Conservation (phyloP, 2,888 invertebrate genomes). For the Athetis lepigone region DNA sequence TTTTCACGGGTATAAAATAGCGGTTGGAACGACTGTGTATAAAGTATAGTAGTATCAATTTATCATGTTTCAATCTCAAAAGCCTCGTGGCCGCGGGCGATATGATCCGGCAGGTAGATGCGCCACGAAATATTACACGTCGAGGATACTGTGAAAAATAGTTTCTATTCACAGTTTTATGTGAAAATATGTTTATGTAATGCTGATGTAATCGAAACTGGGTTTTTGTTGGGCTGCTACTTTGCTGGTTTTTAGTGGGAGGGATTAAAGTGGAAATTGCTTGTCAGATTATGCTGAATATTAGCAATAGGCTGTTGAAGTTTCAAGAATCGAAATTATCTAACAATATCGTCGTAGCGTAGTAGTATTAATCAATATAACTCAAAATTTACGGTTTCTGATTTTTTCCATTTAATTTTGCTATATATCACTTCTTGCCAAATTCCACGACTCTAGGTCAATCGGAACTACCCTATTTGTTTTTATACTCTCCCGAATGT, state of each 20-base stretch:
- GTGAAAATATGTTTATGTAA: constrained; percentile 62
- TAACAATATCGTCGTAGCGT: too few relatives aligned
- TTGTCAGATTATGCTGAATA: background rate
- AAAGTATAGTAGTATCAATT: constrained; percentile 74
- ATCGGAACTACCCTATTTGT: too few relatives aligned
- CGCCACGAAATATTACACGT: constrained; percentile 68
- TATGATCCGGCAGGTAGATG: constrained; percentile 60
- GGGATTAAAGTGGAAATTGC: constrained; percentile 19
- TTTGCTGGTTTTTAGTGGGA: constrained; percentile 11
- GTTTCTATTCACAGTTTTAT: constrained; percentile 68
- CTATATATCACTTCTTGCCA: too few relatives aligned
- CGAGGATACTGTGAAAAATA: constrained; percentile 60
- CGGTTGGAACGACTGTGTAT: constrained; percentile 67
- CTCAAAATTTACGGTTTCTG: too few relatives aligned
- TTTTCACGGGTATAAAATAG: constrained; percentile 74
- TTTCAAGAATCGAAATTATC: too few relatives aligned
- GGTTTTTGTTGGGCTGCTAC: constrained; percentile 21
- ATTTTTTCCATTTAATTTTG: too few relatives aligned
- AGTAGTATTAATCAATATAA: too few relatives aligned
- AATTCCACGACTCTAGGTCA: too few relatives aligned
- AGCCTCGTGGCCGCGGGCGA: constrained; percentile 66
- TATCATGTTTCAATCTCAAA: constrained; percentile 84
- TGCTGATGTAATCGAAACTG: constrained; percentile 30
- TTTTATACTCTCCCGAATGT: too few relatives aligned
- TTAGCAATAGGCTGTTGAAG: background rate